phyloP scores from a whole-genome alignment of 2,888 invertebrate genomes.

The Dasypogon diadema region DNA sequence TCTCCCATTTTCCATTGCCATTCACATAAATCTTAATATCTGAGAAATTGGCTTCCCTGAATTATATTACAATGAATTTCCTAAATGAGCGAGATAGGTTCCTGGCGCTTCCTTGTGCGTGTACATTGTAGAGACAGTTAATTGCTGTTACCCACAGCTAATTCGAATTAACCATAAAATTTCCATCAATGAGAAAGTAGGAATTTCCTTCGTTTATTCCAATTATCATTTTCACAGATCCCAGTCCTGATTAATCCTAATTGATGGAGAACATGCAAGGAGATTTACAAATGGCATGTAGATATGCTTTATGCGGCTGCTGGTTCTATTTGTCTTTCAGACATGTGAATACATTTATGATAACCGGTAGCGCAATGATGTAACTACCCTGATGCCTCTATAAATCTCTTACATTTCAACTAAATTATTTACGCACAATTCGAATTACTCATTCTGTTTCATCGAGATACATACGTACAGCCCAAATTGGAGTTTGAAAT shows the following conservation, averaged over 20 bases:
- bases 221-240: conserved; percentile 3
- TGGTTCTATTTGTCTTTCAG: neutral
- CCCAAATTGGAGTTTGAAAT: neutral
- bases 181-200: neutral
- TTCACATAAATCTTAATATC: too few species aligned
- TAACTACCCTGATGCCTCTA: neutral
- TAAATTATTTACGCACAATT: neutral
- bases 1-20: too few species aligned
- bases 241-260: neutral
- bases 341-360: neutral
- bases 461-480: neutral
- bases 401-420: neutral
- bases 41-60: too few species aligned
- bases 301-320: neutral
- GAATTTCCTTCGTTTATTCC: neutral
- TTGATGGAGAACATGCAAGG: neutral
- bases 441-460: neutral
- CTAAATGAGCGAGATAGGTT: neutral
- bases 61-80: neutral
- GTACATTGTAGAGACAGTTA: neutral
- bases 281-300: neutral
- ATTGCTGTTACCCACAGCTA: neutral
- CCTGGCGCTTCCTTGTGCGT: too few species aligned
- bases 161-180: neutral
- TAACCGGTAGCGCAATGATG: neutral